phyloP scores from a whole-genome alignment of 2,113 vertebrate genomes.

The Trachemys scripta region DNA sequence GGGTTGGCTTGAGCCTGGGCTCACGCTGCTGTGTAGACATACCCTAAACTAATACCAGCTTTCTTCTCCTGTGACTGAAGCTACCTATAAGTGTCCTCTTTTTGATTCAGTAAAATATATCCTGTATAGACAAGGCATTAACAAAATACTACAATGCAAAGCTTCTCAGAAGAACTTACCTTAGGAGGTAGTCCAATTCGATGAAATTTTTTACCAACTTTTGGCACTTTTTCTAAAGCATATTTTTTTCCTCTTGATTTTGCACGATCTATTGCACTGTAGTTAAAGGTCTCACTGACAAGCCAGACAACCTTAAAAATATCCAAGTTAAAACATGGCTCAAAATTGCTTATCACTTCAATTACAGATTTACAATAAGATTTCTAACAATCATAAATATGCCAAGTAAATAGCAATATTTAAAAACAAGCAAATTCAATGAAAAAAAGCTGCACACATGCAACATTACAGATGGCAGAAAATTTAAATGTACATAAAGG shows the following conservation, averaged over 20 bases:
- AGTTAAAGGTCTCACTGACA: constrained; percentile 97
- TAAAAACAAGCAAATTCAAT: background rate
- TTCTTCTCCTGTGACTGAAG: background rate
- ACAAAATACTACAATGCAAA: background rate
- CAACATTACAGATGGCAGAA: background rate
- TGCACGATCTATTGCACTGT: constrained; percentile 94
- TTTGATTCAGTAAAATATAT: background rate
- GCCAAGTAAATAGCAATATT: background rate
- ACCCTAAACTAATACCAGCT: background rate
- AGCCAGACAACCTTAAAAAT: constrained; percentile 90
- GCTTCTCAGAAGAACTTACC: constrained; percentile 78
- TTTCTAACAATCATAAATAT: background rate
- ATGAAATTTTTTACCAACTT: constrained; percentile 96
- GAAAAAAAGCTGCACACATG: background rate
- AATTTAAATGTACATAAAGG: background rate
- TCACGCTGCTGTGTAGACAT: background rate
- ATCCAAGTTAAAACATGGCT: constrained; percentile 11
- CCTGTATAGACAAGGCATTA: background rate
- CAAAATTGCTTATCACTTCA: constrained; percentile 19
- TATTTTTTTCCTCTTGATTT: constrained; percentile 98
- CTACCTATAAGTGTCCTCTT: background rate
- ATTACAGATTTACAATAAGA: background rate
- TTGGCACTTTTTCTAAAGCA: constrained; percentile 96
- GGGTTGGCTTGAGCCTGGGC: background rate
- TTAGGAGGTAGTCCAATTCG: constrained; percentile 97